phyloP scores from a whole-genome alignment of 2,113 vertebrate genomes.

The Daboia siamensis region DNA sequence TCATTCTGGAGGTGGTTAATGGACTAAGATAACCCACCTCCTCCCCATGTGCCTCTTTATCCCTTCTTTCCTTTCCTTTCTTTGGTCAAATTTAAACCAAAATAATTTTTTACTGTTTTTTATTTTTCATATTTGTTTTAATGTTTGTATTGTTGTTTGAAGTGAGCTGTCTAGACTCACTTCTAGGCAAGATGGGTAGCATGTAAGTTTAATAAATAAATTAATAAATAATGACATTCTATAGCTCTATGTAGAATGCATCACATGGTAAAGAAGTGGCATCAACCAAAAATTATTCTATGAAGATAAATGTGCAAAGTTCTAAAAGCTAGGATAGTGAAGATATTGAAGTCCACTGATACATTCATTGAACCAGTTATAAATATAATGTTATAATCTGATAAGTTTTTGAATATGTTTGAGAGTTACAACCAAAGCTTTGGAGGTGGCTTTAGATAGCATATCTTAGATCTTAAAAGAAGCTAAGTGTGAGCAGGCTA shows the following conservation, averaged over 20 bases:
- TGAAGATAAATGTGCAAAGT: neutral
- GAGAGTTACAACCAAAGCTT: neutral
- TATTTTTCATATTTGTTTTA: too few species aligned
- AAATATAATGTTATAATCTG: neutral
- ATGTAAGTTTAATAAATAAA: neutral
- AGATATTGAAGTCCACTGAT: neutral
- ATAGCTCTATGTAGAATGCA: neutral
- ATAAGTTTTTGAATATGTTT: neutral
- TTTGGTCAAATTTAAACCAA: too few species aligned
- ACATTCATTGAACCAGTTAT: neutral
- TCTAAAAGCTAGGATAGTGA: neutral
- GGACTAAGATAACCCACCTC: neutral
- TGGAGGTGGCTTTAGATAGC: neutral
- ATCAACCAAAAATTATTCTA: neutral
- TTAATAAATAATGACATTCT: neutral
- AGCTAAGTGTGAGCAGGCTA: neutral
- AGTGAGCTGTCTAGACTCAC: neutral
- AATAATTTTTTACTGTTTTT: too few species aligned
- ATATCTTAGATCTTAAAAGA: neutral
- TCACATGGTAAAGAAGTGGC: neutral
- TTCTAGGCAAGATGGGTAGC: neutral
- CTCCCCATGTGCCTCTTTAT: neutral
- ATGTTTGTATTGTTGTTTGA: too few species aligned
- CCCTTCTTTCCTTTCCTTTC: too few species aligned
- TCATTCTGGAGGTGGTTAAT: neutral